These are phyloP conservation scores for Morpho achilles DNA, from an alignment of 2,888 invertebrate genomes.

Conservation along the genomic window DNA sequence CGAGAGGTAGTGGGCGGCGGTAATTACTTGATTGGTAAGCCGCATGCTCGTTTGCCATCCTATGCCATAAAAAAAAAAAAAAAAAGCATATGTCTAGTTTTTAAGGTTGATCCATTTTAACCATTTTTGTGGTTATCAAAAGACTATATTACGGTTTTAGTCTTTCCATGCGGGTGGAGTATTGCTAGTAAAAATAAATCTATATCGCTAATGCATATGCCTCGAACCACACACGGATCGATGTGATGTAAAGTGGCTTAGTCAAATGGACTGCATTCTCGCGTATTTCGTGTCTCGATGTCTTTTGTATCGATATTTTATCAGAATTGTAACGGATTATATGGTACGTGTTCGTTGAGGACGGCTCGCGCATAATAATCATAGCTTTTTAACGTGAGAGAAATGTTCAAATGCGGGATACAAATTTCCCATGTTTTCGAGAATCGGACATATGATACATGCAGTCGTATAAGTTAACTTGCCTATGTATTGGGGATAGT, in stretches of 20 bases:
- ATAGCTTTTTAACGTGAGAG: constrained; percentile 5
- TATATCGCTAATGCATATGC: constrained; percentile 13
- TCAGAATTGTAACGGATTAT: constrained; percentile 23
- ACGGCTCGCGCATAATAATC: constrained; percentile 8
- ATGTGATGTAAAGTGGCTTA: constrained; percentile 48
- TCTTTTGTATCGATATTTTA: constrained; percentile 22
- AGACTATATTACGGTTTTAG: no score
- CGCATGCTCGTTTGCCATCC: no score
- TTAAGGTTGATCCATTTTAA: no score
- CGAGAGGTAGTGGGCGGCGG: no score
- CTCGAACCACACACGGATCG: constrained; percentile 26
- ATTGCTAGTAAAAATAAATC: background rate
- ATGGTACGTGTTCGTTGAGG: constrained; percentile 14
- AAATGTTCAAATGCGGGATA: constrained; percentile 12
- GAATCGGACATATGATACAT: no score
- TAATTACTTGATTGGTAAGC: no score
- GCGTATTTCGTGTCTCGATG: constrained; percentile 21
- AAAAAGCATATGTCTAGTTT: no score
- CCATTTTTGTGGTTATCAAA: no score
- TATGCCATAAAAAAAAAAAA: no score
- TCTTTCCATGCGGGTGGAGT: no score
- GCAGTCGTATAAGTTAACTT: no score
- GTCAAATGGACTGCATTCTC: constrained; percentile 48
- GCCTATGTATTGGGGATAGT: no score
- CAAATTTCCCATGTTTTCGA: constrained; percentile 1